Percentiles rank a stretch among this genome's conserved stretches.
phyloP scores from a whole-genome alignment of 2,113 vertebrate species.

The Epinephelus cyanopodus region DNA sequence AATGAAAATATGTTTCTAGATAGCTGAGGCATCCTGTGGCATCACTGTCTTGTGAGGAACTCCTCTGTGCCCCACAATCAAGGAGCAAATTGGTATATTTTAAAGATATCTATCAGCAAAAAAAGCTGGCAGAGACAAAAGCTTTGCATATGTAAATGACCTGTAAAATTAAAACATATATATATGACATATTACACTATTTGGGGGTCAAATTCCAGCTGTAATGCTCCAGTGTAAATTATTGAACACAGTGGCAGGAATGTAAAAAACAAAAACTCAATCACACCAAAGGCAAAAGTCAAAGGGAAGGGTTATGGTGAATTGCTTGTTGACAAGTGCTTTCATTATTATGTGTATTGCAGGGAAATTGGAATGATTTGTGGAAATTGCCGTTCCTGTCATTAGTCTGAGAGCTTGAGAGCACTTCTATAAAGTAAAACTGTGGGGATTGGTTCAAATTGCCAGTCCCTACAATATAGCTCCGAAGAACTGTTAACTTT shows the following conservation, averaged over 20 bases:
- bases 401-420: slow-evolving; percentile 38
- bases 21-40: too few species aligned
- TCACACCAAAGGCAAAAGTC: slow-evolving; percentile 14
- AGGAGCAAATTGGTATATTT: not conserved
- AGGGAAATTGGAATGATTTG: slow-evolving; percentile 41
- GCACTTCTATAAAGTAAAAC: slow-evolving; percentile 32
- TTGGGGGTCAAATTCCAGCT: not conserved
- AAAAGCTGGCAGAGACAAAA: not conserved
- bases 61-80: too few species aligned
- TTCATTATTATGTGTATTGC: slow-evolving; percentile 23
- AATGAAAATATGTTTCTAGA: too few species aligned
- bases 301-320: slow-evolving; percentile 4
- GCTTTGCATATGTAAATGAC: not conserved
- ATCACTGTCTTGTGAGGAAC: too few species aligned
- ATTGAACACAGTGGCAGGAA: not conserved
- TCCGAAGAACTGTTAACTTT: not conserved
- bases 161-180: not conserved
- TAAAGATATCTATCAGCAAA: not conserved
- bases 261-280: not conserved
- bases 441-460: slow-evolving; percentile 27
- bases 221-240: not conserved
- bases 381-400: slow-evolving; percentile 45
- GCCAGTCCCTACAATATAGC: slow-evolving; percentile 7
- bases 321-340: slow-evolving; percentile 35
- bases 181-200: too few species aligned